These are phyloP conservation scores for Hylaeus volcanicus DNA, from an alignment of 1,140 invertebrate species.

Conservation along the genomic window DNA sequence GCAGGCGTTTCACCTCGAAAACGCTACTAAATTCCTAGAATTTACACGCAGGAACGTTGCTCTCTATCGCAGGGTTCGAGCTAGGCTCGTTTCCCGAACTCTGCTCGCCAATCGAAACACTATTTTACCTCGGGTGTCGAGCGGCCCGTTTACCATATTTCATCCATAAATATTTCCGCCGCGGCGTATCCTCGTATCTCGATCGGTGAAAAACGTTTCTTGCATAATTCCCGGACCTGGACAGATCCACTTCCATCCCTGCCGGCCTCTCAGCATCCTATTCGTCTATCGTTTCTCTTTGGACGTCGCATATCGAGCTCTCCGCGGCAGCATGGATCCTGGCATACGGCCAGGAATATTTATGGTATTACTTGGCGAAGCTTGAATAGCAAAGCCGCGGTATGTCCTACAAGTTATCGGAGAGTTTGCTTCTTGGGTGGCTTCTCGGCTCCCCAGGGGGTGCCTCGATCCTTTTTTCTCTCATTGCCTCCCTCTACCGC, in stretches of 20 bases:
- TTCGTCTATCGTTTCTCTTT: constrained; percentile 46
- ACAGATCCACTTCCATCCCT: constrained; percentile 39
- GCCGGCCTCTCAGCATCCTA: constrained; percentile 15
- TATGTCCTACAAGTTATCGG: constrained; percentile 76
- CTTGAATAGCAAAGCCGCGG: constrained; percentile 71
- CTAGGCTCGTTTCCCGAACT: constrained; percentile 13
- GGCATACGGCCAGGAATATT: constrained; percentile 67
- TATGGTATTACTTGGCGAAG: constrained; percentile 71
- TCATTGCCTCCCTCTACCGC: constrained; percentile 10
- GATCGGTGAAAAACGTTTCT: constrained; percentile 40
- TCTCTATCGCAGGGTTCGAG: background rate
- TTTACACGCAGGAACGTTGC: constrained; percentile 1
- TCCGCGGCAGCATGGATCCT: constrained; percentile 48
- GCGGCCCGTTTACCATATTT: constrained; percentile 22
- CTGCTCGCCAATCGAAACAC: background rate
- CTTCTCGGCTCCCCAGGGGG: constrained; percentile 75
- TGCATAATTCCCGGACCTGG: constrained; percentile 32
- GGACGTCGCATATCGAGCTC: constrained; percentile 45
- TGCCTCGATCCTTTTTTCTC: constrained; percentile 59
- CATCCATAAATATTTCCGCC: constrained; percentile 28
- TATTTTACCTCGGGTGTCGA: constrained; percentile 36
- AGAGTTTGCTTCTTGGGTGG: constrained; percentile 78
- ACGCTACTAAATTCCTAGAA: background rate
- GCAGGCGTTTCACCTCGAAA: background rate
- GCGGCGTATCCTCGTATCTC: constrained; percentile 22